Base-by-base conservation (phyloP, 2,888 invertebrate species). In the Punctoribates punctum region DNA sequence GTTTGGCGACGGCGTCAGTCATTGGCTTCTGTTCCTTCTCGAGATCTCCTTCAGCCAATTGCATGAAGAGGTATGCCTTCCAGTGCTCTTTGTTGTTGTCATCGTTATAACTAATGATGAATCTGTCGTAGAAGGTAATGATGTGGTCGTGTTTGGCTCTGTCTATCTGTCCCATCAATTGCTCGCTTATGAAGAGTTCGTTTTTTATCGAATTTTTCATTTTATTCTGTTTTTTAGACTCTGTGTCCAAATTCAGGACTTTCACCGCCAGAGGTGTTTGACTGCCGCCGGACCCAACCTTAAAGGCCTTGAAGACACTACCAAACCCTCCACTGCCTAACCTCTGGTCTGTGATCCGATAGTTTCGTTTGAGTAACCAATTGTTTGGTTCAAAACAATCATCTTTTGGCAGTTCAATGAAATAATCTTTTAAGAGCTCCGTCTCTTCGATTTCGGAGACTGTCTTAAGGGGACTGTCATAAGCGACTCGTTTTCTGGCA, bases 141-240 rank as follows among this genome's bases (percentile, higher is more conserved):
- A 65, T 65, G 65, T 65, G 65, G 17, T 65, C 65, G 38, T 65
- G 65, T 34, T 38, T 65, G 1, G 57, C 57, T n/a, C 57, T 57
- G 9, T 11, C 25, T 23, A 25, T 57, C 25, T n/a, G 23, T 2
- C 11, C 25, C 57, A n/a, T 57, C 8, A 57, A 13, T 8, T 1
- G 1, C 27, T 25, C 15, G 4, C 15, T 15, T 11, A 29, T 62
- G 17, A 15, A 62, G n/a, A 65, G 20, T 17, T 65, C 65, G 29
- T 65, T 65, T 38, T 38, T 65, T 17, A 65, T 11, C 1, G 65
- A 29, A 15, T 29, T 29, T 9, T 11, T 11, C 15, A 15, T 15
- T 11, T 51, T 2, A 34, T 65, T 17, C 20, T 34, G n/a, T n/a
- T 15, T 34, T 25, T 57, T 25, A 34, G 34, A 34, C 34, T n/a